Base-by-base conservation (phyloP, 2,113 vertebrate species). In the Oenanthe melanoleuca region DNA sequence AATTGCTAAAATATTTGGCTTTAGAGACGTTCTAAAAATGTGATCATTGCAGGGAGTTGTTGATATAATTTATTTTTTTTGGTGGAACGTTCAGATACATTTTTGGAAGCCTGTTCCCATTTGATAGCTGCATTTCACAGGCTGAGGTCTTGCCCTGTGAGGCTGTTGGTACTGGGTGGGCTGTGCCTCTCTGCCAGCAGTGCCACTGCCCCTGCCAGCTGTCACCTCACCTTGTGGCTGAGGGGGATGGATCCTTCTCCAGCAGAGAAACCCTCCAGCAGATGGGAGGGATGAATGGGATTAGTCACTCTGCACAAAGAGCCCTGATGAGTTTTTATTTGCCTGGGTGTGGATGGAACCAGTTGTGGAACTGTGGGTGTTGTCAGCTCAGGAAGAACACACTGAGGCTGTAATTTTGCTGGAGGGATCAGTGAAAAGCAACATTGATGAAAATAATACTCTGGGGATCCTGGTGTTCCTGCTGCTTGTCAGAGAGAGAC, bases 261-360 rank as follows among this genome's bases (percentile, higher is more conserved):
- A 37, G 17, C 1, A 6, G 56, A 94, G 80, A 86, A 67, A n/a
- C 47, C 64, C 83, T 90, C 44, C 56, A 13, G 67, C 92, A 94
- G 94, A 93, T 97, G 92, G 92, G 89, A 3, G 28, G 7, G 72
- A 86, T 93, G 92, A 93, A 95, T 95, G 86, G 91, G 61, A 91
- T 94, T 59, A 92, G 83, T 97, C 92, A 94, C 42, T n/a, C 16
- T 1, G 47, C 64, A 94, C 89, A 94, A 95, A 94, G 80, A 88
- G 82, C 88, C 0, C 88, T 97, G 72, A 96, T 95, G 96, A 96
- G 77, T 15, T 71, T 64, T 52, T 82, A 70, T 87, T 70, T 77
- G 66, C 47, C 26, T 16, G 40, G 40, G 40, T 12, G 17, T 74
- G 66, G 86, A 45, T 75, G 79, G 5, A 91, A 65, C 50, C 80